Base-by-base conservation (phyloP, 2,888 invertebrate genomes). In the Sphaerophoria rueppellii region DNA sequence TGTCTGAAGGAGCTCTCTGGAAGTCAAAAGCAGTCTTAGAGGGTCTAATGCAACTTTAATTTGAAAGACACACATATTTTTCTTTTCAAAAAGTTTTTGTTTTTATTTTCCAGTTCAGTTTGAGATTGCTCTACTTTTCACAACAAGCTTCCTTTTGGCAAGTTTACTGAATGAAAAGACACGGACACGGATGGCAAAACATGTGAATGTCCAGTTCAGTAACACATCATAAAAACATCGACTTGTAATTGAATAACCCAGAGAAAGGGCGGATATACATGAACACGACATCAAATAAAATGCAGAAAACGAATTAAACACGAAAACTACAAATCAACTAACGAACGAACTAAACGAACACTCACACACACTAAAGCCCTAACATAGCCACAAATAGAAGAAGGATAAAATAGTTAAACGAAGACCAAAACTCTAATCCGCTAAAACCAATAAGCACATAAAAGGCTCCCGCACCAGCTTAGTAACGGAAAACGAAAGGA, bases 141-240 rank as follows among this genome's bases (percentile, higher is more conserved):
- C 24, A 24, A 24, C 24, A 24, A 2, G 24, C 24, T 24, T 24
- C 24, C 24, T 2, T 24, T 24, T 24, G 24, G 24, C 24, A 24
- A 24, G 24, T 40, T 40, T 40, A 7, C 40, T 4, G 9, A 7
- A 40, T 40, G 40, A 40, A 4, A 40, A 9, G 9, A 6, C 6
- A 40, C 40, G 40, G 9, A 6, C 6, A 40, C 40, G 40, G 4
- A 6, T 7, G 9, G 4, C 9, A 43, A 12, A 40, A 43, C 43
- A 11, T 43, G 69, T 46, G 14, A 55, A 46, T 16, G 12, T 24
- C 16, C 24, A 50, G 65, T 54, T 69, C 74, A 52, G 74, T 75
- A 76, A 75, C 83, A 80, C 75, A 76, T 80, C 80, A 80, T 80
- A 83, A 83, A 24, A 83, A 80, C 75, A 83, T 83, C 71, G 83